A percentile compares a stretch with the other conserved stretches of the same genome.
phyloP scores from a whole-genome alignment of 1,140 invertebrate genomes.

The Pemphigus obesinymphae region DNA sequence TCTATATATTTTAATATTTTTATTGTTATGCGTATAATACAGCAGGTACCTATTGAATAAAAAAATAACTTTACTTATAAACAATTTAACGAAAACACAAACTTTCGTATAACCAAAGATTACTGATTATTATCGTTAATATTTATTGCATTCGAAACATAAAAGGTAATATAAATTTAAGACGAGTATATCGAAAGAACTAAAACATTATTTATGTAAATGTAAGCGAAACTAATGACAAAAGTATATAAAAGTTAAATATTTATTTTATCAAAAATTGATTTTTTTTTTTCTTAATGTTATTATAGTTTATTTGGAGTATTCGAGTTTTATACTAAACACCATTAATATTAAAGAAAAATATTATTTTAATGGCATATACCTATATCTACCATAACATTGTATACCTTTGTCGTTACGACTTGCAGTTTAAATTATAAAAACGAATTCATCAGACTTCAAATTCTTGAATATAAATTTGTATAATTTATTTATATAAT shows the following conservation, averaged over 20 bases:
- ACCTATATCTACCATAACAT: background rate
- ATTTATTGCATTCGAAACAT: constrained; percentile 6
- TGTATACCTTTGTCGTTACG: background rate
- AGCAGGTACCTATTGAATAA: too few relatives aligned
- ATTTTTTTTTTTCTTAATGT: background rate
- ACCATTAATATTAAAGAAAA: background rate
- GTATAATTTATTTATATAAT: background rate
- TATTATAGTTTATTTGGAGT: background rate
- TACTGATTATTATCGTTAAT: background rate
- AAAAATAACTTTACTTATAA: background rate
- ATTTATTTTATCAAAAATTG: background rate
- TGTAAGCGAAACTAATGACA: background rate
- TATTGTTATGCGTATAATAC: background rate
- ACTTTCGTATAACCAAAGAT: background rate
- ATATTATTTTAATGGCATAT: too few relatives aligned
- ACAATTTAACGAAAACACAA: background rate
- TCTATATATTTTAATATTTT: background rate
- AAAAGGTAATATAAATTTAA: background rate
- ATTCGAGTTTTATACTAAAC: background rate
- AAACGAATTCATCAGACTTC: background rate
- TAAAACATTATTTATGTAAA: background rate
- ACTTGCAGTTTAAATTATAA: background rate
- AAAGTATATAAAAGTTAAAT: background rate
- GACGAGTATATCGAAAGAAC: background rate
- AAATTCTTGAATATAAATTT: background rate